Evolutionary conservation across 2,113 vertebrate species (phyloP).

Genomic region (Stomatorhinus ivindoensis): DNA sequence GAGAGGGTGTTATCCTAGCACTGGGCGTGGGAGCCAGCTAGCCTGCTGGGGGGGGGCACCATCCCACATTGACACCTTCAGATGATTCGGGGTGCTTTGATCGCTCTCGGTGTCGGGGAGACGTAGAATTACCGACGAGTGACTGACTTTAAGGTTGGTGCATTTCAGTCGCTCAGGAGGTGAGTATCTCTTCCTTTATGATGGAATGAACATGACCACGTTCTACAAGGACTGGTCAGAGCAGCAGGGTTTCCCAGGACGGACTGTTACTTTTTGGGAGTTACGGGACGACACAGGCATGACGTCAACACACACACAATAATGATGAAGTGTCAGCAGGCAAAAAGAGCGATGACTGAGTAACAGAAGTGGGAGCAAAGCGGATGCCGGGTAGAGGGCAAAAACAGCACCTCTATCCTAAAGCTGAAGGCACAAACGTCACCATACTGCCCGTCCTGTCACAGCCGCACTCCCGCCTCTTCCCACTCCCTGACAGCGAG

Average conservation of each 20-base stretch:
- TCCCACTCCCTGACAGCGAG: background rate
- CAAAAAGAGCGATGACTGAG: background rate
- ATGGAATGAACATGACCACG: background rate
- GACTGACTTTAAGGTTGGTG: background rate
- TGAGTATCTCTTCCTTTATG: background rate
- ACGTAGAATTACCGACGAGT: background rate
- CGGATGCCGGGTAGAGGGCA: background rate
- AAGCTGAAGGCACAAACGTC: background rate
- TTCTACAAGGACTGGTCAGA: background rate
- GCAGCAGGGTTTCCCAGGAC: background rate
- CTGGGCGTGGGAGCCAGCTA: background rate
- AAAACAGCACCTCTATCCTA: background rate
- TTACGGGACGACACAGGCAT: background rate
- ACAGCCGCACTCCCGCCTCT: background rate
- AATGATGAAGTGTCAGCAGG: background rate
- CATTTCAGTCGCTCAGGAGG: background rate
- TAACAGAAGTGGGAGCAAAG: background rate
- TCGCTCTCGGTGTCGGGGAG: background rate
- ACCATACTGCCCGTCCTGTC: background rate
- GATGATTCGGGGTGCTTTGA: background rate
- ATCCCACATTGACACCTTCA: background rate
- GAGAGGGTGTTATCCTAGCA: background rate
- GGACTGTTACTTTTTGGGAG: background rate
- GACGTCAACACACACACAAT: background rate
- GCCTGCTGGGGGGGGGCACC: background rate